Evolutionary conservation across 2,113 vertebrate species (phyloP), one percentile per base, ranked within the genome.

Genomic region (Rutilus rutilus): DNA sequence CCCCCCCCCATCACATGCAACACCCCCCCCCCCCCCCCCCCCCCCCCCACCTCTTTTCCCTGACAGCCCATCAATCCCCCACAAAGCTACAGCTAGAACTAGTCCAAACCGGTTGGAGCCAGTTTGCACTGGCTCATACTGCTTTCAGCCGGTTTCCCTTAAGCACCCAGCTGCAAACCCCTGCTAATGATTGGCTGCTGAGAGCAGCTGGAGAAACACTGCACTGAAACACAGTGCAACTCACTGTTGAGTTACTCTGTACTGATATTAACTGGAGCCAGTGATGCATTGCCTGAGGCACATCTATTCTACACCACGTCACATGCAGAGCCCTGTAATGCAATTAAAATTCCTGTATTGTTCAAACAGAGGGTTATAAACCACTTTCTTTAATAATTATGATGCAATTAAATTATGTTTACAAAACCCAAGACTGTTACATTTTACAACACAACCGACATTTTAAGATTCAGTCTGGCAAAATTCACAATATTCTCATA

Each of bases 111-210:
- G 27, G 95, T 94, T 91, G 92, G 89, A 94, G 82, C 92, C 87
- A 27, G 95, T 89, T 87, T 89, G 87, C 83, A 86, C 94, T 82
- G 91, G 86, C 89, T 91, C 85, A 83, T 91, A 89, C 95, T 90
- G 95, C 93, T 92, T 90, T 89, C 84, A 89, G 94, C 93, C 88
- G 83, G 94, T 95, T 95, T 92, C 91, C 85, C 71, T 89, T 89
- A 87, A 91, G 91, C 90, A 30, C 88, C 92, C 93, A 92, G 92
- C 91, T 93, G 93, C 88, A 91, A 50, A 65, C 84, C 78, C 71
- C 87, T 36, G 84, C 78, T 52, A 87, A 86, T 90, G 91, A 92
- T 90, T 92, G 92, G 90, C 85, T 86, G 87, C 9, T 86, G 88
- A 88, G 88, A 88, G 86, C 93, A 94, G 94, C 92, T 94, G 93